Conservation (phyloP, 2,888 invertebrate species). For the Drosophila ochracea region DNA sequence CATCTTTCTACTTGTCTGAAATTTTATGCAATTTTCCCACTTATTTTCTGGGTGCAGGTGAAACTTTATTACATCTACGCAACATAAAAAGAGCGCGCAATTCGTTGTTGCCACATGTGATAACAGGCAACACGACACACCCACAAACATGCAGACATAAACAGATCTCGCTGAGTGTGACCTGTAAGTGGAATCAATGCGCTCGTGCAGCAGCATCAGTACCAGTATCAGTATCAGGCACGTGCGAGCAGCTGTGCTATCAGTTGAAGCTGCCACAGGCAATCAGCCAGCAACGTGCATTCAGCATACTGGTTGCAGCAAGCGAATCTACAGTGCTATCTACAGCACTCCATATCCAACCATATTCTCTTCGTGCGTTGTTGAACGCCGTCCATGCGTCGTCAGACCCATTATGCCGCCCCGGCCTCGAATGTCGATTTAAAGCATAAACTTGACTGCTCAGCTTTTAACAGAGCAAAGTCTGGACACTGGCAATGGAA, state of each 20-base stretch:
- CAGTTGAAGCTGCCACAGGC: constrained; percentile 27
- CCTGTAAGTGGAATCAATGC: constrained; percentile 18
- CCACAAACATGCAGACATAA: background rate
- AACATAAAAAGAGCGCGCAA: background rate
- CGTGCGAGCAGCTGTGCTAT: constrained; percentile 25
- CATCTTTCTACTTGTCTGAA: background rate
- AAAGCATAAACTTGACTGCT: constrained; percentile 32
- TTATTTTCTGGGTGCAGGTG: background rate
- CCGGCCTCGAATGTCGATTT: constrained; percentile 15
- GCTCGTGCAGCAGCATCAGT: constrained; percentile 20
- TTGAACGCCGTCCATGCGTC: constrained; percentile 10
- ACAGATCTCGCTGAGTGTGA: background rate
- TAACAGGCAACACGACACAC: background rate
- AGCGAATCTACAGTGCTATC: constrained; percentile 11
- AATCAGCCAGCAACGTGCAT: background rate
- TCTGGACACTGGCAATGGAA: background rate
- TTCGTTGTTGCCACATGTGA: constrained; percentile 17
- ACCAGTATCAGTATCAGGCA: constrained; percentile 1
- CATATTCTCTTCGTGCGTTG: constrained; percentile 6
- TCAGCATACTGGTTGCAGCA: background rate
- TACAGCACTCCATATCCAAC: constrained; percentile 8
- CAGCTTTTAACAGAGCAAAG: constrained; percentile 18
- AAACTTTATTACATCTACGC: constrained; percentile 7
- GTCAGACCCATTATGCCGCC: background rate
- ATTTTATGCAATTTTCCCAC: background rate